These are phyloP conservation scores for Ethmia dodecea DNA, from an alignment of 2,888 invertebrate species.

Conservation along the genomic window DNA sequence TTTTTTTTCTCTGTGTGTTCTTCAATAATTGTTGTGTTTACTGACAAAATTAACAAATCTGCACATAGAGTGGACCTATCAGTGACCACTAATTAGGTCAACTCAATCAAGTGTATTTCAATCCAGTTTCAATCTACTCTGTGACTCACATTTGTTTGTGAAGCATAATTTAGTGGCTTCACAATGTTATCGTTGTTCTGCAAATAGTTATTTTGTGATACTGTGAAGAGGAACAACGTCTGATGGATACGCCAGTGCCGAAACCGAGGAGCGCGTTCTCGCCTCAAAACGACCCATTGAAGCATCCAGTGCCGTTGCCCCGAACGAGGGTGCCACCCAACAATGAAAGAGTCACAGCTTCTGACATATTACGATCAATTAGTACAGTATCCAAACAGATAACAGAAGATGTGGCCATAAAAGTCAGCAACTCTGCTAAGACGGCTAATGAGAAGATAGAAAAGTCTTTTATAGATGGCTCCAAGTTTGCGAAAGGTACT, in stretches of 20 bases:
- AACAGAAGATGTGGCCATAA: constrained; percentile 73
- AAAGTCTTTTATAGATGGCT: constrained; percentile 53
- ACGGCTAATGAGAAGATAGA: constrained; percentile 58
- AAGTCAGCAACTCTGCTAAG: constrained; percentile 63
- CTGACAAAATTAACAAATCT: too few species aligned
- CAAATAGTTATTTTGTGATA: constrained; percentile 26
- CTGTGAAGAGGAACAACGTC: constrained; percentile 16
- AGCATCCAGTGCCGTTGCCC: constrained; percentile 75
- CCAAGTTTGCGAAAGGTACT: constrained; percentile 63
- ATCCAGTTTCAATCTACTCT: too few species aligned
- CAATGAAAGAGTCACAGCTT: constrained; percentile 51
- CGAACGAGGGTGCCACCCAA: constrained; percentile 51
- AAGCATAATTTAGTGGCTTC: constrained; percentile 18
- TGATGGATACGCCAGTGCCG: constrained; percentile 64
- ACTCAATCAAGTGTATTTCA: background rate
- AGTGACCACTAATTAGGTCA: constrained; percentile 2
- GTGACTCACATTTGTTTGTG: constrained; percentile 17
- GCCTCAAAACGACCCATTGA: constrained; percentile 38
- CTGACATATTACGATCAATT: constrained; percentile 67
- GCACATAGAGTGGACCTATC: too few species aligned
- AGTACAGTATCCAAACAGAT: constrained; percentile 76
- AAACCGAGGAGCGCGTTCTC: constrained; percentile 49
- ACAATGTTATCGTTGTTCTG: constrained; percentile 34
- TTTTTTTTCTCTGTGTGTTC: too few species aligned
- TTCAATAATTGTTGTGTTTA: too few species aligned